phyloP scores from a whole-genome alignment of 2,888 invertebrate genomes.

The Aspidiotus rigidus region DNA sequence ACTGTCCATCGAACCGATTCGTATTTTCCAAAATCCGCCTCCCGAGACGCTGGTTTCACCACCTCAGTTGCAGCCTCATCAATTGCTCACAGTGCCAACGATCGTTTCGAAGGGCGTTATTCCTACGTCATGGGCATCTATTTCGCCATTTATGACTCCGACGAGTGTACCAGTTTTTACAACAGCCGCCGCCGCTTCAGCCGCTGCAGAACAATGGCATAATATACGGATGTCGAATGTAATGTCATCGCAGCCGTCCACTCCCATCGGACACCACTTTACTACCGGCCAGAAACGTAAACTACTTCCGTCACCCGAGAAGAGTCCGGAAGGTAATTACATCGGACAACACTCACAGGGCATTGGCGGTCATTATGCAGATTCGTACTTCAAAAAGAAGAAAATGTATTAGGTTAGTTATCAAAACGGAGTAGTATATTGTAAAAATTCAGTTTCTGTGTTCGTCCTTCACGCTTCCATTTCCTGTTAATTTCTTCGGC shows the following conservation, averaged over 20 bases:
- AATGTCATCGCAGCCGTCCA: constrained; percentile 32
- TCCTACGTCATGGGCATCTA: constrained; percentile 11
- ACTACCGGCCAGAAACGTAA: constrained; percentile 43
- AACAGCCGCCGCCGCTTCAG: neutral
- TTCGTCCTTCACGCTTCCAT: too few species aligned
- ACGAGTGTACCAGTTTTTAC: constrained; percentile 16
- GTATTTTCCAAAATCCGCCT: neutral
- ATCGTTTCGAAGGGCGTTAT: neutral
- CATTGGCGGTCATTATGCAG: constrained; percentile 48
- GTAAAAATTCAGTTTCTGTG: too few species aligned
- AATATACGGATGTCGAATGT: constrained; percentile 8
- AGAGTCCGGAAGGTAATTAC: constrained; percentile 47
- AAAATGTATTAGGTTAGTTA: constrained; percentile 40
- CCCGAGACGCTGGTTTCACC: neutral
- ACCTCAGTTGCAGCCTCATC: neutral
- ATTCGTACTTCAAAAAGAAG: constrained; percentile 45
- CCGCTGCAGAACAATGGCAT: constrained; percentile 6
- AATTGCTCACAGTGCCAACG: neutral
- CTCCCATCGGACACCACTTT: constrained; percentile 38
- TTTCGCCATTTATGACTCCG: constrained; percentile 15
- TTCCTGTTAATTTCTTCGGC: too few species aligned
- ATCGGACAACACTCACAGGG: constrained; percentile 49
- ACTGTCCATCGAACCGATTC: neutral
- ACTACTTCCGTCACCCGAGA: constrained; percentile 46
- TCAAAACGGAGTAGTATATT: too few species aligned